Percentiles rank a stretch among this genome's conserved stretches.
Evolutionary conservation across 2,888 invertebrate genomes (phyloP).

Genomic region (Invenusta paracnida): DNA sequence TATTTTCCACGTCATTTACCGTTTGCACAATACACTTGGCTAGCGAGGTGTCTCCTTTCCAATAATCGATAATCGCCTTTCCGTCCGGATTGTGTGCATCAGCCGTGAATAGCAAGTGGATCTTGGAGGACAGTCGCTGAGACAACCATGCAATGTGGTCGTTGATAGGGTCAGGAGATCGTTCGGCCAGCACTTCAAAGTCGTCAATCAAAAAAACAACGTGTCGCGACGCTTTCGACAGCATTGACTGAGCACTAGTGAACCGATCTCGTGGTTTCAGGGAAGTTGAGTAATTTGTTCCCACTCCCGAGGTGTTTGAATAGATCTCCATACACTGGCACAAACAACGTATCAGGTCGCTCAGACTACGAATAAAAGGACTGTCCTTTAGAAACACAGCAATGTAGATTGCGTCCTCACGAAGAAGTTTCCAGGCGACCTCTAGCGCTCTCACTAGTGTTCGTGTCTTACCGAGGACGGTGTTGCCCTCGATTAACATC

Average conservation of each 20-base stretch:
- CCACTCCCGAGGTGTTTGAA: background rate
- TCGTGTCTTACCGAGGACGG: background rate
- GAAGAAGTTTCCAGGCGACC: background rate
- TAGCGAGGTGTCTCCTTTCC: slow-evolving; percentile 4
- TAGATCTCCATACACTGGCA: slow-evolving; percentile 12
- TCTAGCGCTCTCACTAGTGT: background rate
- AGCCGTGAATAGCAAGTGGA: background rate
- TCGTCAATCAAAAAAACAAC: background rate
- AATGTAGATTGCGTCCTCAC: background rate
- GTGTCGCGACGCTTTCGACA: background rate
- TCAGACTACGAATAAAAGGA: background rate
- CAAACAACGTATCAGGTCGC: background rate
- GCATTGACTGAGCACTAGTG: slow-evolving; percentile 2
- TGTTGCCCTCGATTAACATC: background rate
- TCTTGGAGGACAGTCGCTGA: background rate
- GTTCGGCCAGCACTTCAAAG: background rate
- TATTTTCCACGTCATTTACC: background rate
- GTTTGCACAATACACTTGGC: background rate
- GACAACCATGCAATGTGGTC: background rate
- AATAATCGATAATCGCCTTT: background rate
- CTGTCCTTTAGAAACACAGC: slow-evolving; percentile 5
- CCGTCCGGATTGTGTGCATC: background rate
- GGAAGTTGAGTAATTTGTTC: background rate
- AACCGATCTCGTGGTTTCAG: background rate
- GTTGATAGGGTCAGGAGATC: background rate